Conservation (phyloP, 2,797 vertebrate genomes). For the Mergus octosetaceus region DNA sequence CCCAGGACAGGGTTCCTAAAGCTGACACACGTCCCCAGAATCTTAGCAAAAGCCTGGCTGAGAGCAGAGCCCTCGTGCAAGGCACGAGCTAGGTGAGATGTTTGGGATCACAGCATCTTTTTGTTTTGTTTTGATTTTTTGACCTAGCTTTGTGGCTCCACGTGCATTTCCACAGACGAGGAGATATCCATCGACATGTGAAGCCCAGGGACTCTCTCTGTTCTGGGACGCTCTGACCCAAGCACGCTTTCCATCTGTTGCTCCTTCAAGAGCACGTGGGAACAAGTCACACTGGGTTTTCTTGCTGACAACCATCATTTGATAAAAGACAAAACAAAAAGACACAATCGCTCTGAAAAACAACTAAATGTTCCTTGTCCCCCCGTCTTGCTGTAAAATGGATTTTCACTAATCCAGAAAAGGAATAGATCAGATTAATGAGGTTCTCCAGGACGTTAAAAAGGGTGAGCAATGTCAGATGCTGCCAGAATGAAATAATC, state of each 20-base stretch:
- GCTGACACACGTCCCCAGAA: not conserved
- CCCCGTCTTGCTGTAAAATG: not conserved
- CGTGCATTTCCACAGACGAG: not conserved
- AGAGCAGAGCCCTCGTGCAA: not conserved
- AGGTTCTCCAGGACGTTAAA: not conserved
- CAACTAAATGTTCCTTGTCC: not conserved
- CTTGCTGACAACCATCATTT: not conserved
- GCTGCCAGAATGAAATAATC: not conserved
- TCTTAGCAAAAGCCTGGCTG: not conserved
- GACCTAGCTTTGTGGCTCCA: not conserved
- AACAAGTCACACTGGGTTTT: not conserved
- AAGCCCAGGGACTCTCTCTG: not conserved
- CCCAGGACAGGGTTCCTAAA: not conserved
- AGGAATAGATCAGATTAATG: not conserved
- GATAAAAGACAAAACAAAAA: not conserved
- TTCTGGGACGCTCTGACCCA: not conserved
- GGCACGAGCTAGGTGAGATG: not conserved
- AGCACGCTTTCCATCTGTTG: not conserved
- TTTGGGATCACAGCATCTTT: not conserved
- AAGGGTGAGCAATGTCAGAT: not conserved
- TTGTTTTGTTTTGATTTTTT: not conserved
- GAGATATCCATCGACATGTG: not conserved
- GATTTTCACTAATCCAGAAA: not conserved
- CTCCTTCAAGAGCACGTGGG: not conserved
- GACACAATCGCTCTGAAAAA: not conserved